Conservation (phyloP, 2,888 invertebrate species). For the Sclerodermus sp. region DNA sequence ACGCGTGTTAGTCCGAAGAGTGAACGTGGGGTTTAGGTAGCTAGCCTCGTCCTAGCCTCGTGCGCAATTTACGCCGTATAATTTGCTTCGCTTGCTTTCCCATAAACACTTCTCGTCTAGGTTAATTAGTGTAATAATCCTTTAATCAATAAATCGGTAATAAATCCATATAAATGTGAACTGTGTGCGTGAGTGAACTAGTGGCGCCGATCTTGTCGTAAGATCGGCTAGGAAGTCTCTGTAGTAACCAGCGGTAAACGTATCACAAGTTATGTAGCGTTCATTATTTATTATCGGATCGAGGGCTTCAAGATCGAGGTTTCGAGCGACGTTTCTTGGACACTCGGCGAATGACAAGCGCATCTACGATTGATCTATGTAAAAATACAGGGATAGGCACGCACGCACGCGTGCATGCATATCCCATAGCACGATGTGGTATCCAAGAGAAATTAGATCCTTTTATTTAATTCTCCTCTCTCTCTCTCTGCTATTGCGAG, state of each 20-base stretch:
- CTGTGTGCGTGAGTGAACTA: slow-evolving; percentile 59
- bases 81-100: slow-evolving; percentile 11
- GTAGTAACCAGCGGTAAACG: slow-evolving; percentile 59
- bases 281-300: slow-evolving; percentile 50
- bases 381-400: no score
- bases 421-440: no score
- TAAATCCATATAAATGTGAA: slow-evolving; percentile 52
- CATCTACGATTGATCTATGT: not conserved
- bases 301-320: slow-evolving; percentile 37
- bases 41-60: slow-evolving; percentile 58
- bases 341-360: not conserved
- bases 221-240: slow-evolving; percentile 56
- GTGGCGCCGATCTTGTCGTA: slow-evolving; percentile 49
- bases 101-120: slow-evolving; percentile 35
- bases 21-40: slow-evolving; percentile 47
- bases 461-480: no score
- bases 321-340: no score
- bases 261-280: slow-evolving; percentile 58
- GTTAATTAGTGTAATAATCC: slow-evolving; percentile 49
- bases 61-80: slow-evolving; percentile 32
- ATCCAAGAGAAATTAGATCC: no score
- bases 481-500: no score
- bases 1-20: slow-evolving; percentile 26
- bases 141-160: slow-evolving; percentile 52
- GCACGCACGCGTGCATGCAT: no score